Evolutionary conservation across 2,888 invertebrate genomes (phyloP).

Genomic region (Dynastes grantii): DNA sequence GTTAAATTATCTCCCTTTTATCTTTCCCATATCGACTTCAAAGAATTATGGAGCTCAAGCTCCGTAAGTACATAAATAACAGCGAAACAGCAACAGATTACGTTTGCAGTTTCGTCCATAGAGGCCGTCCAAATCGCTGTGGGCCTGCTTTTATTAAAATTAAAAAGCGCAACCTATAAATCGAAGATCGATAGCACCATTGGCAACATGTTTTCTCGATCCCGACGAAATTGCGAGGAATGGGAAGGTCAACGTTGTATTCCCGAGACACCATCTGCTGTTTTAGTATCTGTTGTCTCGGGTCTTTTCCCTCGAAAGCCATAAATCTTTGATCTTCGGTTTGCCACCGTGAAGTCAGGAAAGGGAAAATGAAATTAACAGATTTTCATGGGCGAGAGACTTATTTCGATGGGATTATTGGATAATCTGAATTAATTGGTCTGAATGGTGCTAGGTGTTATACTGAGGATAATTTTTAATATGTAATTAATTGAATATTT

Average conservation of each 20-base stretch:
- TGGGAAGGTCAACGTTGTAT: slow-evolving; percentile 10
- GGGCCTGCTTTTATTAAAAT: slow-evolving; percentile 12
- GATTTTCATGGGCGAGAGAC: not conserved
- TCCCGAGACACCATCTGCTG: slow-evolving; percentile 19
- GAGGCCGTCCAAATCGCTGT: not conserved
- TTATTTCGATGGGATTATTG: not conserved
- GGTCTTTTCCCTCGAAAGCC: slow-evolving; percentile 6
- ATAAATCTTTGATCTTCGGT: slow-evolving; percentile 12
- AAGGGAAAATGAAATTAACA: slow-evolving; percentile 6
- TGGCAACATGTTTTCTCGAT: slow-evolving; percentile 14
- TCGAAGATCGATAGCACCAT: not conserved
- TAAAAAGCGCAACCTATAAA: slow-evolving; percentile 15
- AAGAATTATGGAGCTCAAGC: too few relatives aligned
- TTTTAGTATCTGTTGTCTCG: slow-evolving; percentile 18
- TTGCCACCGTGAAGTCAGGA: not conserved
- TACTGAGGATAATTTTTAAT: too few relatives aligned
- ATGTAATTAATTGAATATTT: too few relatives aligned
- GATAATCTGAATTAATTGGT: too few relatives aligned
- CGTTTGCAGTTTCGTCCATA: not conserved
- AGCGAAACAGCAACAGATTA: not conserved
- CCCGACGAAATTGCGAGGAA: not conserved
- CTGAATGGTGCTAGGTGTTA: too few relatives aligned
- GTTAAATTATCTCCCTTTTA: too few relatives aligned
- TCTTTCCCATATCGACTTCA: too few relatives aligned
- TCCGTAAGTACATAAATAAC: not conserved